Base-by-base conservation (phyloP, 2,888 invertebrate species). In the Theretra japonica region DNA sequence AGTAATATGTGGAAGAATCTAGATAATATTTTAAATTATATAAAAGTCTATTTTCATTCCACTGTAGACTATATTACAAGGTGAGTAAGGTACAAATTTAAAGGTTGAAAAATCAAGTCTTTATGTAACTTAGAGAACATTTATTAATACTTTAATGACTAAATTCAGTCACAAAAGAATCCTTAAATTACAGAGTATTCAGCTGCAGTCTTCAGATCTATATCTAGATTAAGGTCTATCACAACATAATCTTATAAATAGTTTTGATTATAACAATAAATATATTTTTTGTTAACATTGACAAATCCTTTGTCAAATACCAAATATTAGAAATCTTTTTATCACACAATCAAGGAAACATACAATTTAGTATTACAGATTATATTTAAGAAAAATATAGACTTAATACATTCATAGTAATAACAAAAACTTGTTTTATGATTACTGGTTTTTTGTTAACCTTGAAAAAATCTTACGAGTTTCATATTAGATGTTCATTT, bases 101-200 rank as follows among this genome's bases (percentile, higher is more conserved):
- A 62, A 41, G 48, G 17, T 48, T 65, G 65, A 65, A 23, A 58
- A 62, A 30, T 8, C 33, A n/a, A 33, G 62, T 11, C 62, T 33
- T 60, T 8, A 15, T n/a, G 19, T 15, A 62, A 48, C 41, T 41
- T 48, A 65, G 65, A 57, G 57, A 59, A 59, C 65, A 65, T 65
- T 65, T 65, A 65, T 48, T 48, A 48, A 23, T 70, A 30, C 25
- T 25, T 69, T 68, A 72, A 72, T 75, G 60, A 70, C 69, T 73
- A 70, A 58, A 69, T 56, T 57, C 25, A 70, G 69, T 62, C 60
- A 60, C 33, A 70, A 28, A 53, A n/a, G n/a, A 59, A 23, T 23
- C 69, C 56, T 70, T 62, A 50, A 68, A 72, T 41, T 69, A 68
- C 21, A 28, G 19, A 68, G 65, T 65, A 65, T 65, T 65, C 62